Evolutionary conservation across 1,140 invertebrate genomes (phyloP), one percentile per base, ranked within the genome.

Genomic region (Drosophila tropicalis): DNA sequence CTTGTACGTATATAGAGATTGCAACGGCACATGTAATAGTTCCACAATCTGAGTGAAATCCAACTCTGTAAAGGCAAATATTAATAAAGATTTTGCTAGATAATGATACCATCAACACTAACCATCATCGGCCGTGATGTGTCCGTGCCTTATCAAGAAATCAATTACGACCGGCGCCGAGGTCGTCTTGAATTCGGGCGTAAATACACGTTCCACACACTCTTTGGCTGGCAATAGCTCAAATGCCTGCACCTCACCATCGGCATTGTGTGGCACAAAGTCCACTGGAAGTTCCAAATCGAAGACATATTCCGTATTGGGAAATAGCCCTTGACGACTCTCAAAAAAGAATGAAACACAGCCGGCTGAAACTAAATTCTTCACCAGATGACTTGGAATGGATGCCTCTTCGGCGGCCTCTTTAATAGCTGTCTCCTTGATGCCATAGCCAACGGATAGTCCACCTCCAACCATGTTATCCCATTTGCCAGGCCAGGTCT

Each of bases 381-480:
- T 94, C 17, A 96, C 94, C 32, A 97, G 93, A 86, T 96, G 94
- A 56, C 93, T 92, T 57, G 96, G 95, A 79, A 98, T 95, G 41
- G 96, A 97, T 34, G 98, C 98, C 92, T 99, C 98, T 93, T 99
- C 98, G 70, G 96, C 95, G 10, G 97, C 97, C 92, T 99, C 98
- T 91, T 98, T 98, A 74, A 96, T 94, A 17, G 97, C 97, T 57
- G 97, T 98, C 92, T 98, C 96, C 62, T 96, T 92, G 55, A 98
- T 96, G 32, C 96, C 95, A 92, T 96, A 96, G 9, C 97, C 97
- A 44, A 97, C 97, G 55, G 97, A 96, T 39, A 99, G 92, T 12
- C 98, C 98, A 66, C 98, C 98, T 75, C 97, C 97, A 5, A 98
- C 97, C 96, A 98, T 97, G 89, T 98, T 98, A 92, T 99, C 98